Conservation (phyloP, 2,113 vertebrate genomes). For the Malaclemys terrapin region DNA sequence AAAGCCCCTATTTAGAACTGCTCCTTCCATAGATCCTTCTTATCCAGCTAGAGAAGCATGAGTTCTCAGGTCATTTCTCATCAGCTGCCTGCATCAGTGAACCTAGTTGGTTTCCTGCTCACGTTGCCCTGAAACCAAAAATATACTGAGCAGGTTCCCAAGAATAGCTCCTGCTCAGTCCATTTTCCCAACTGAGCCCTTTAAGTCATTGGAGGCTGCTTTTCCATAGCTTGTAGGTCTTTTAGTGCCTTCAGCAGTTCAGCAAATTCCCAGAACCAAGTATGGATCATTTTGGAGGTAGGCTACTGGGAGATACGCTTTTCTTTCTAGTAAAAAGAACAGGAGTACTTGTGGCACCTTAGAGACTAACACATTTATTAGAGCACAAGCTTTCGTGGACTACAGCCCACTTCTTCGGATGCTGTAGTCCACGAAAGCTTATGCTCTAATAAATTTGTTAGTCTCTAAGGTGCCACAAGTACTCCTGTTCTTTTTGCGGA, state of each 20-base stretch:
- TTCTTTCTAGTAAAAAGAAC: not conserved
- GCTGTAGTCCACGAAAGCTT: no score
- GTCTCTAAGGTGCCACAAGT: no score
- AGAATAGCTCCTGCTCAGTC: not conserved
- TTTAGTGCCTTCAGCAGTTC: not conserved
- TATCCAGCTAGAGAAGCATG: not conserved
- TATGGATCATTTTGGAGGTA: not conserved
- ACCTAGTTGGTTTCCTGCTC: not conserved
- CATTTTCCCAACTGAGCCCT: not conserved
- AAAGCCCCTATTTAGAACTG: not conserved
- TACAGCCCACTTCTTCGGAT: no score
- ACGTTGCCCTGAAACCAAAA: not conserved
- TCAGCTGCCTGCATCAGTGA: not conserved
- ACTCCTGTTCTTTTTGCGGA: no score
- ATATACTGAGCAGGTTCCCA: not conserved
- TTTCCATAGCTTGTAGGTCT: not conserved
- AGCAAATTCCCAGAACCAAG: not conserved
- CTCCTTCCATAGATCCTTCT: not conserved
- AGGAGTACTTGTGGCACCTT: no score
- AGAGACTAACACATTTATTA: no score
- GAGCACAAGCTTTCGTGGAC: no score
- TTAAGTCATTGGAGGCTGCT: not conserved
- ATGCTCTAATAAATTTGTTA: no score
- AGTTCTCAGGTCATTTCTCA: not conserved
- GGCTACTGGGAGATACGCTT: not conserved